A percentile compares a stretch with the other conserved stretches of the same genome.
These are phyloP conservation scores for Aulostomus chinensis DNA, from an alignment of 2,797 vertebrate species.

Conservation along the genomic window DNA sequence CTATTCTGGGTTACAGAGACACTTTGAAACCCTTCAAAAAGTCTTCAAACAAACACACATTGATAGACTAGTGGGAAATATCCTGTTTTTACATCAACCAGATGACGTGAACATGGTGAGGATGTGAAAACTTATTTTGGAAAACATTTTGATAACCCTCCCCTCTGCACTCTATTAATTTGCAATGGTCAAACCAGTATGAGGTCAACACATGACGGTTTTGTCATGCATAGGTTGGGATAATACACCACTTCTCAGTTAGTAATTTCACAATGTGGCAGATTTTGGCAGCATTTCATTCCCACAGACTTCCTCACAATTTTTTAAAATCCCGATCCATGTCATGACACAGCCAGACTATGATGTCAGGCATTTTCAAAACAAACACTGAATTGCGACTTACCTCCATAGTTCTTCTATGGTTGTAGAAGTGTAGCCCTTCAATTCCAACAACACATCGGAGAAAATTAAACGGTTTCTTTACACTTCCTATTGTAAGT, in stretches of 20 bases:
- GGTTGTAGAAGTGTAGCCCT: neutral
- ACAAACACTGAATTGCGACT: conserved; percentile 31
- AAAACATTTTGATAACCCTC: too few species aligned
- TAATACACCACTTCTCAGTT: too few species aligned
- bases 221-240: too few species aligned
- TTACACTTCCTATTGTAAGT: conserved; percentile 30
- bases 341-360: too few species aligned
- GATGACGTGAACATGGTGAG: neutral
- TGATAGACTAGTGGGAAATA: too few species aligned
- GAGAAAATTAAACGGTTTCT: conserved; percentile 16
- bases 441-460: conserved; percentile 4
- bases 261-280: too few species aligned
- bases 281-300: too few species aligned
- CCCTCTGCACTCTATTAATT: neutral
- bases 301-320: too few species aligned
- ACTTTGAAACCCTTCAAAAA: too few species aligned
- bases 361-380: neutral
- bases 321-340: neutral
- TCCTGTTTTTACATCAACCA: neutral
- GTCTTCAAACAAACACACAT: neutral
- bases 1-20: conserved; percentile 8
- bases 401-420: conserved; percentile 69
- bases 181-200: neutral
- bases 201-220: neutral
- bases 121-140: neutral